These are phyloP conservation scores for Panzeria rudis DNA, from an alignment of 2,888 invertebrate genomes.

Conservation along the genomic window DNA sequence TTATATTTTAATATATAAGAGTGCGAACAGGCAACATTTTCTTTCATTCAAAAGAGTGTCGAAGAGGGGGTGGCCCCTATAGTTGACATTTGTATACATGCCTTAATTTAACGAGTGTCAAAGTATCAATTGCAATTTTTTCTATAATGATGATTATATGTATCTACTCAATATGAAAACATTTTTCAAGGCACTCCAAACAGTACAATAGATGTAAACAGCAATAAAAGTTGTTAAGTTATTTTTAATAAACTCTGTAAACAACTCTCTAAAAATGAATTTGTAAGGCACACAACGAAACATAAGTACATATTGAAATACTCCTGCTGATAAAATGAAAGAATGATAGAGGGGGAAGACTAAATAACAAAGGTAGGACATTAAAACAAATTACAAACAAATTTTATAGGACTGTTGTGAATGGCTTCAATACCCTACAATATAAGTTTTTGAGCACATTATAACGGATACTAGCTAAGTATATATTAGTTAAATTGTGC, in stretches of 20 bases:
- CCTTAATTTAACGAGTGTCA: conserved; percentile 56
- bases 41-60: neutral
- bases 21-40: neutral
- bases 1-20: too few species aligned
- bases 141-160: conserved; percentile 33
- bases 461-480: too few species aligned
- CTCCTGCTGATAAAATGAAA: conserved; percentile 5
- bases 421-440: neutral
- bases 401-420: neutral
- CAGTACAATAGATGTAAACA: conserved; percentile 24
- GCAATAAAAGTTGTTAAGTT: conserved; percentile 64
- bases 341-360: neutral
- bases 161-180: conserved; percentile 14
- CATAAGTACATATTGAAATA: neutral
- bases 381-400: neutral
- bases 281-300: neutral
- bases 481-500: too few species aligned
- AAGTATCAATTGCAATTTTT: conserved; percentile 68
- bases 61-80: neutral
- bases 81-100: conserved; percentile 25
- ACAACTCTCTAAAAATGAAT: conserved; percentile 29
- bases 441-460: neutral
- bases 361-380: conserved; percentile 16
- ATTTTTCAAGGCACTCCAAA: neutral
- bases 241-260: conserved; percentile 65